A percentile compares a stretch with the other conserved stretches of the same genome.
phyloP scores from a whole-genome alignment of 2,113 vertebrate genomes.

The Accipiter cooperii region DNA sequence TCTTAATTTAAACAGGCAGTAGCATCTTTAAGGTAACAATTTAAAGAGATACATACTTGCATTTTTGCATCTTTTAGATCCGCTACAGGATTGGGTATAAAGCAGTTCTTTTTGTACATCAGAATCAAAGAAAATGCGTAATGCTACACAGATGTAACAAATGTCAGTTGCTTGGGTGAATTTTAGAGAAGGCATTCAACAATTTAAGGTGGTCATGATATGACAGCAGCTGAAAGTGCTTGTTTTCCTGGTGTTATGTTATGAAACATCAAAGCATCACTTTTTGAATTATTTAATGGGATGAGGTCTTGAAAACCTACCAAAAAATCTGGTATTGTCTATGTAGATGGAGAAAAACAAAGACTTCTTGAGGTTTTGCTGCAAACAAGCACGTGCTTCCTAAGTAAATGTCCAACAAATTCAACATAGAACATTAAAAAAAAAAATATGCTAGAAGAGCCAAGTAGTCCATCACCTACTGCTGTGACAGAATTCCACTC shows the following conservation, averaged over 20 bases:
- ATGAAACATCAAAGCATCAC: background rate
- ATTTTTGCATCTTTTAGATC: background rate
- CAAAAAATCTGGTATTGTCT: background rate
- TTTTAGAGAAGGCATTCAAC: background rate
- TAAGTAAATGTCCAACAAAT: background rate
- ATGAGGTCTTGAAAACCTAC: background rate
- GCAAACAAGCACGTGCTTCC: fast-evolving
- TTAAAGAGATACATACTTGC: background rate
- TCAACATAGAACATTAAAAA: background rate
- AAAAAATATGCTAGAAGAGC: background rate
- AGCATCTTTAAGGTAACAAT: background rate
- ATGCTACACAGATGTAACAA: background rate
- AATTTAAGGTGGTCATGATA: background rate
- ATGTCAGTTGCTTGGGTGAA: background rate
- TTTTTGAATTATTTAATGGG: background rate
- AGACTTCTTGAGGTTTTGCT: background rate
- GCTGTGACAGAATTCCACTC: background rate
- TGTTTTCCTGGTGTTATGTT: background rate
- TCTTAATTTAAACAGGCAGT: background rate
- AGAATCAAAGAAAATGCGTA: background rate
- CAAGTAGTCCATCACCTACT: background rate
- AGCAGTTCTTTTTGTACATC: background rate
- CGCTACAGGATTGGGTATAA: background rate
- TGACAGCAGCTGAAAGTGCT: background rate
- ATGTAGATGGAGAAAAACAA: background rate